phyloP scores from a whole-genome alignment of 2,888 invertebrate genomes.

The Neuroscelio doddi region DNA sequence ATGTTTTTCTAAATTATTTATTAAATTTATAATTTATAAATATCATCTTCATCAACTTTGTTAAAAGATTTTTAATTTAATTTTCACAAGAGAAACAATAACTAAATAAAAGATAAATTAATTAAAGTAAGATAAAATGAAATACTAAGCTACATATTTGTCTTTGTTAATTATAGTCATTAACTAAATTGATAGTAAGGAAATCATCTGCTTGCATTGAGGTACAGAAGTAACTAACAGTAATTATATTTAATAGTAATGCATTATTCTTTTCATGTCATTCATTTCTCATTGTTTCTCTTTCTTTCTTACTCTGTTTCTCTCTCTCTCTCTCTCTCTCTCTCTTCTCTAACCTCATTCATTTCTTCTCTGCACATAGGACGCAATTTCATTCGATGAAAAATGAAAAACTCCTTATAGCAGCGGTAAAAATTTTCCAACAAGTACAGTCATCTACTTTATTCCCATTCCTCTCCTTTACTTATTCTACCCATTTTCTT shows the following conservation, averaged over 20 bases:
- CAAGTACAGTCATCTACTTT: conserved; percentile 43
- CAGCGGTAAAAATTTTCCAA: conserved; percentile 47
- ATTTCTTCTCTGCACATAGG: conserved; percentile 3
- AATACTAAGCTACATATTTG: too few relatives aligned
- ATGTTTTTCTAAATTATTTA: too few relatives aligned
- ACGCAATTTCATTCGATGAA: conserved; percentile 45
- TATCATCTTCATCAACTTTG: too few relatives aligned
- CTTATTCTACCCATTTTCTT: conserved; percentile 36
- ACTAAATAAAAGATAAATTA: too few relatives aligned
- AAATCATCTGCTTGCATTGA: background rate
- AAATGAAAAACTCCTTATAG: conserved; percentile 46
- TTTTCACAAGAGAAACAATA: too few relatives aligned
- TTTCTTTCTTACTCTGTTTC: conserved; percentile 11
- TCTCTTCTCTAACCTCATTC: background rate
- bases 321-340: conserved; percentile 2
- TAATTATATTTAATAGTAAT: conserved; percentile 1
- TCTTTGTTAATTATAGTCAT: too few relatives aligned
- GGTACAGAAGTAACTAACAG: background rate
- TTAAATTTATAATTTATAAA: too few relatives aligned
- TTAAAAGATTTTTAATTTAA: too few relatives aligned
- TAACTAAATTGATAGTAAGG: background rate
- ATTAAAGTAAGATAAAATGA: too few relatives aligned
- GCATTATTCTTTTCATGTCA: background rate
- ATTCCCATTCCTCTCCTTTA: conserved; percentile 19
- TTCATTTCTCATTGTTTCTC: conserved; percentile 11